These are phyloP conservation scores for Pelagia noctiluca DNA, from an alignment of 30 jellyfish, hydroid and myxozoan species.

Conservation along the genomic window DNA sequence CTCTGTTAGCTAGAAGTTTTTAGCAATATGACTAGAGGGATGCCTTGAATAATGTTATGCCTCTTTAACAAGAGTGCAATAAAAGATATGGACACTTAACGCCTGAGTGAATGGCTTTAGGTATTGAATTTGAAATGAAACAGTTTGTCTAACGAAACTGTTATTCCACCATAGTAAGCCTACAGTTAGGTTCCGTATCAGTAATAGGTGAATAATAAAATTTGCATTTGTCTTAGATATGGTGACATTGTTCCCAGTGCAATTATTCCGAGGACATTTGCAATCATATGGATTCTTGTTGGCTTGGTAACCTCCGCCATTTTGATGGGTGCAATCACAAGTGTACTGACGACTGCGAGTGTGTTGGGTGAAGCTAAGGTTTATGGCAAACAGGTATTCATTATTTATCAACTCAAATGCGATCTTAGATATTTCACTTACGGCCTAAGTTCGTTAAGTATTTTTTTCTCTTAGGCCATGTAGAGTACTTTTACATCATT, in stretches of 20 bases:
- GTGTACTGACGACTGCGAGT: conserved; percentile 47
- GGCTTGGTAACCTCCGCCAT: conserved; percentile 70
- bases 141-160: too few relatives aligned
- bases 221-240: conserved; percentile 39
- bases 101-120: too few relatives aligned
- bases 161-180: background rate
- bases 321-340: conserved; percentile 66
- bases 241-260: conserved; percentile 65
- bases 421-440: background rate
- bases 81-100: too few relatives aligned
- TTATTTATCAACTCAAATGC: background rate
- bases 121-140: too few relatives aligned
- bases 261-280: conserved; percentile 35
- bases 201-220: background rate
- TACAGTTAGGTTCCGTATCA: background rate
- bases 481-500: too few relatives aligned
- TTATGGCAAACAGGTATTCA: conserved; percentile 55
- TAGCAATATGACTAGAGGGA: background rate
- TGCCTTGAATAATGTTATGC: background rate
- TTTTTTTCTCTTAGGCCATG: background rate
- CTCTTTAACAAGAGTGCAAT: too few relatives aligned
- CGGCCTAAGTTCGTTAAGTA: background rate
- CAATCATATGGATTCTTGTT: conserved; percentile 55
- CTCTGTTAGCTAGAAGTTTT: background rate
- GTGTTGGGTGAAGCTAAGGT: conserved; percentile 16